Conservation (phyloP, 2,797 vertebrate genomes). For the Sorex maritimensis region DNA sequence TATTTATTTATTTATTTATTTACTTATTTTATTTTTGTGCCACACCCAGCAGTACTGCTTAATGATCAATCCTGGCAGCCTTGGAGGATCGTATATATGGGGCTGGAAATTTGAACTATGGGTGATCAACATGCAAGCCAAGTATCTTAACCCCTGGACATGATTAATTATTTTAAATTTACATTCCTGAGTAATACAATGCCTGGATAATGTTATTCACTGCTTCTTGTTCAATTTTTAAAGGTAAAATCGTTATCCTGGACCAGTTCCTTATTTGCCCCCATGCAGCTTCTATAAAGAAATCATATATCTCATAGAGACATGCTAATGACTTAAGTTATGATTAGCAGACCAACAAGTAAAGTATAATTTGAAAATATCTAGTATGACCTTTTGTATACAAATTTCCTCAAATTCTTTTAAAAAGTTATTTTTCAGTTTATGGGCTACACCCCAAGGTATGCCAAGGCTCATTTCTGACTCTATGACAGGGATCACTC, state of each 20-base stretch:
- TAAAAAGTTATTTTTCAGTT: no score
- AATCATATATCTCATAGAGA: neutral
- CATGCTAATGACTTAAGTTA: neutral
- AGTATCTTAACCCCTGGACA: no score
- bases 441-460: no score
- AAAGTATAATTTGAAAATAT: neutral
- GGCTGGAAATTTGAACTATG: no score
- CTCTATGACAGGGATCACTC: no score
- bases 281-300: constrained; percentile 30
- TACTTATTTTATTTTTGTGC: no score
- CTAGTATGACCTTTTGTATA: neutral
- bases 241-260: neutral
- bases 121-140: no score
- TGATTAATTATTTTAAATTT: neutral
- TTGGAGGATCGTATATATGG: no score
- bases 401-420: neutral
- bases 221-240: neutral
- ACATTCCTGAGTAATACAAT: neutral
- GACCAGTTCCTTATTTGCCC: neutral
- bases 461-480: no score
- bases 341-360: neutral
- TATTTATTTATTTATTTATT: no score
- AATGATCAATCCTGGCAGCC: no score
- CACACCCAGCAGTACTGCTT: no score
- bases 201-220: neutral